These are phyloP conservation scores for Lasius fuliginosus DNA, from an alignment of 2,888 invertebrate species.

Conservation along the genomic window DNA sequence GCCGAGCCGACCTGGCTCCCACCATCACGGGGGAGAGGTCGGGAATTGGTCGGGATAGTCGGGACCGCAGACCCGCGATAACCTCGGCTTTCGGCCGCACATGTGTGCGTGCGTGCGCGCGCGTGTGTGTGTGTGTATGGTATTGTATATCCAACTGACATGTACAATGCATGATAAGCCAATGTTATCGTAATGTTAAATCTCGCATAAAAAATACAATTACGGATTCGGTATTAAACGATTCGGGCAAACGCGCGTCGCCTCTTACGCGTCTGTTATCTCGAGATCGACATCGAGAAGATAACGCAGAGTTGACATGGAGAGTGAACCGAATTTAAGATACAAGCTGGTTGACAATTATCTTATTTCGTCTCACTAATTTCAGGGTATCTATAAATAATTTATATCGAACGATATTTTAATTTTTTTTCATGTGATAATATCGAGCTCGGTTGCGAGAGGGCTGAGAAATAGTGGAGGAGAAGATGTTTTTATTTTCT, in stretches of 20 bases:
- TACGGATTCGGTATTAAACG: not conserved
- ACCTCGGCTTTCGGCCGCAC: not conserved
- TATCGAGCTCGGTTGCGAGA: not conserved
- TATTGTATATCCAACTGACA: not conserved
- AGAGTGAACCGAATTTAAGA: not conserved
- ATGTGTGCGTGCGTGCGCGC: too few species aligned
- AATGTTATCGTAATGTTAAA: not conserved
- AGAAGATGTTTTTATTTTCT: not conserved
- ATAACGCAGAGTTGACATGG: not conserved
- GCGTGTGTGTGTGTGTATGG: not conserved
- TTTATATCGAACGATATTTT: not conserved
- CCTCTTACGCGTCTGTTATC: not conserved
- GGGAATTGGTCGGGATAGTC: conserved; percentile 26
- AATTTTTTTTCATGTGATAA: not conserved
- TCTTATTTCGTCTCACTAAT: not conserved
- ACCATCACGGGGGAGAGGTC: not conserved
- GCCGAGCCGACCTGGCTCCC: conserved; percentile 1
- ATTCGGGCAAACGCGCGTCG: not conserved
- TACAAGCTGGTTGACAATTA: not conserved
- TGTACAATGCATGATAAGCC: not conserved
- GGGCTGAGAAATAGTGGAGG: not conserved
- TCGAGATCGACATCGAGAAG: not conserved
- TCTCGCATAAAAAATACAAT: not conserved
- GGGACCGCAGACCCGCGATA: conserved; percentile 9
- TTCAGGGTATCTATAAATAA: not conserved